A percentile compares a stretch with the other conserved stretches of the same genome.
Evolutionary conservation across 1,140 invertebrate species (phyloP).

Genomic region (Heterodera schachtii): DNA sequence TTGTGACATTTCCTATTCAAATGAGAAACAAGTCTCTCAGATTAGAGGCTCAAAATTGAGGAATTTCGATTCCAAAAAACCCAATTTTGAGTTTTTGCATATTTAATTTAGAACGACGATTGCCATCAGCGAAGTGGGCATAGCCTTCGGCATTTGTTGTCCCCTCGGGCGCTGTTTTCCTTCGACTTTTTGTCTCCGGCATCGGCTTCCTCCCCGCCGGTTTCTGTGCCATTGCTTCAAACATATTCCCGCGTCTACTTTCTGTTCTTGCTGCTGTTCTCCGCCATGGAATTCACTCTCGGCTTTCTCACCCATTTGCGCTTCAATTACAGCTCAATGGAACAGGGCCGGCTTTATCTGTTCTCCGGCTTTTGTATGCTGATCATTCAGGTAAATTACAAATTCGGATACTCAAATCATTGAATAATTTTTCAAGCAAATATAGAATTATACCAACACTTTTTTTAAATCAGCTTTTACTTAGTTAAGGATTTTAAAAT

Average conservation of each 20-base stretch:
- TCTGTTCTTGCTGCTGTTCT: slow-evolving; percentile 92
- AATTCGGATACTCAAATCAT: too few species aligned
- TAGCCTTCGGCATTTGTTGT: slow-evolving; percentile 66
- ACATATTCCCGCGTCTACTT: slow-evolving; percentile 77
- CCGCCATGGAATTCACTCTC: slow-evolving; percentile 93
- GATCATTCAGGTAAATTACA: slow-evolving; percentile 76
- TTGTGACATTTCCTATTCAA: neutral
- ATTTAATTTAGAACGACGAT: slow-evolving; percentile 69
- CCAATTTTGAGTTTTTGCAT: too few species aligned
- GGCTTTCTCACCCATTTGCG: slow-evolving; percentile 92
- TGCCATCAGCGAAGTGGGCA: neutral
- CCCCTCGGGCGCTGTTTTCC: slow-evolving; percentile 73
- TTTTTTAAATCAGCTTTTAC: too few species aligned
- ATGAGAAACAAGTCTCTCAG: too few species aligned
- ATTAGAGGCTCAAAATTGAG: too few species aligned
- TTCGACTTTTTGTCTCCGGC: slow-evolving; percentile 69
- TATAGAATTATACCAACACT: too few species aligned
- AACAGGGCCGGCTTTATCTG: slow-evolving; percentile 97
- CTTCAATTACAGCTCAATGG: slow-evolving; percentile 87
- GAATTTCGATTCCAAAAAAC: too few species aligned
- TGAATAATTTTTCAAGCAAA: too few species aligned
- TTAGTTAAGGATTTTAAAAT: too few species aligned
- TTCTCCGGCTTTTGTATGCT: slow-evolving; percentile 91
- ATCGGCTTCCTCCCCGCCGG: slow-evolving; percentile 76
- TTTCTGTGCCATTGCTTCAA: neutral